These are phyloP conservation scores for Sphenodon punctatus DNA, from an alignment of 2,797 vertebrate genomes.

Conservation along the genomic window DNA sequence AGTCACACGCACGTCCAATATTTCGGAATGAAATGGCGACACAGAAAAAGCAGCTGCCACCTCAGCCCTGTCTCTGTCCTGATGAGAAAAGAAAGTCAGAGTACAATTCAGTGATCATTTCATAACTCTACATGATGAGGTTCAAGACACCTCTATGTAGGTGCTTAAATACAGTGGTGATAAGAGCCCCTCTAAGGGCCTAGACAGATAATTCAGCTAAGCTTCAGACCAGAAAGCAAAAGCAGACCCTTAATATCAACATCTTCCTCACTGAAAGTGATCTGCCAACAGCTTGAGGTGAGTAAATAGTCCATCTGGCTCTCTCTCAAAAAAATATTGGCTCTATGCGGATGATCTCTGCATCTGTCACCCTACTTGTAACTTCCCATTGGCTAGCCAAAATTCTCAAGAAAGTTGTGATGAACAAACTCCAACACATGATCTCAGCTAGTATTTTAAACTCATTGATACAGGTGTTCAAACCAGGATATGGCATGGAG, in stretches of 20 bases:
- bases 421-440: conserved; percentile 8
- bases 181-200: background rate
- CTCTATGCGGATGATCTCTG: conserved; percentile 2
- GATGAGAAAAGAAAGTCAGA: background rate
- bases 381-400: background rate
- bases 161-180: background rate
- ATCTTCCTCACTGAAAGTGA: background rate
- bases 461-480: conserved; percentile 26
- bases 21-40: no score
- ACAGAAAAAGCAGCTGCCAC: no score
- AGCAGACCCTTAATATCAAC: no score
- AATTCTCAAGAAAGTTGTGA: conserved; percentile 16
- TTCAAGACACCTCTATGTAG: background rate
- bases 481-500: conserved; percentile 21
- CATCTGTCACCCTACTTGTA: background rate
- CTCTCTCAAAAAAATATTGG: background rate
- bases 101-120: background rate
- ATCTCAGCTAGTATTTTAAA: background rate
- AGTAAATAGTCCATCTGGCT: background rate
- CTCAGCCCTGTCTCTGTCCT: no score
- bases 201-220: background rate
- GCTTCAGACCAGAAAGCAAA: no score
- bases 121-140: background rate
- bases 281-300: background rate
- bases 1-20: no score